Conservation (phyloP, 2,113 vertebrate genomes). For the Serilophus lunatus region DNA sequence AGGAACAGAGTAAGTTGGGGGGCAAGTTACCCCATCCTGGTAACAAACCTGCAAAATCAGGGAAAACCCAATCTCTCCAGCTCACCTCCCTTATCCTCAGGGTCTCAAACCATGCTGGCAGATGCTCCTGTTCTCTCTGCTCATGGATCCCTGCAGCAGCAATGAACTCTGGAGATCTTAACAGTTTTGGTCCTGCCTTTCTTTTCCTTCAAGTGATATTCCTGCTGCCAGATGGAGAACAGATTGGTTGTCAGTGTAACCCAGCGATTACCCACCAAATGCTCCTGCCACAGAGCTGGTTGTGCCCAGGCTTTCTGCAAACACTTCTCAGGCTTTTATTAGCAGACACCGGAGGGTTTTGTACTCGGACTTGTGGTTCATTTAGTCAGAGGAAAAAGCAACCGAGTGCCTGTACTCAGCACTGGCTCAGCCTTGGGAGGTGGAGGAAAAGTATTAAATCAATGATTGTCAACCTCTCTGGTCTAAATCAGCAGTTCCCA, state of each 20-base stretch:
- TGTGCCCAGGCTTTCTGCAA: neutral
- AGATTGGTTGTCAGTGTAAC: neutral
- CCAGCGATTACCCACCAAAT: neutral
- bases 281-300: neutral
- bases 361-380: neutral
- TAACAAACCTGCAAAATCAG: neutral
- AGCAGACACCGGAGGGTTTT: neutral
- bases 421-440: neutral
- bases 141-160: neutral
- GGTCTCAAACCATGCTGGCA: neutral
- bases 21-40: neutral
- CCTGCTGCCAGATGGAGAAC: neutral
- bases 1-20: neutral
- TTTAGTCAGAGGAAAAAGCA: neutral
- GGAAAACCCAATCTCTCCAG: neutral
- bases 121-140: neutral
- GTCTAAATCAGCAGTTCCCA: neutral
- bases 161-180: neutral
- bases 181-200: neutral
- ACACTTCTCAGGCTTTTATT: neutral
- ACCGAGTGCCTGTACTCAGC: neutral
- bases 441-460: neutral
- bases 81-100: neutral
- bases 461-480: neutral
- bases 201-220: neutral